A percentile compares a stretch with the other conserved stretches of the same genome.
Conservation (phyloP, 1,140 invertebrate genomes). For the Cyrtorhinus lividipennis region DNA sequence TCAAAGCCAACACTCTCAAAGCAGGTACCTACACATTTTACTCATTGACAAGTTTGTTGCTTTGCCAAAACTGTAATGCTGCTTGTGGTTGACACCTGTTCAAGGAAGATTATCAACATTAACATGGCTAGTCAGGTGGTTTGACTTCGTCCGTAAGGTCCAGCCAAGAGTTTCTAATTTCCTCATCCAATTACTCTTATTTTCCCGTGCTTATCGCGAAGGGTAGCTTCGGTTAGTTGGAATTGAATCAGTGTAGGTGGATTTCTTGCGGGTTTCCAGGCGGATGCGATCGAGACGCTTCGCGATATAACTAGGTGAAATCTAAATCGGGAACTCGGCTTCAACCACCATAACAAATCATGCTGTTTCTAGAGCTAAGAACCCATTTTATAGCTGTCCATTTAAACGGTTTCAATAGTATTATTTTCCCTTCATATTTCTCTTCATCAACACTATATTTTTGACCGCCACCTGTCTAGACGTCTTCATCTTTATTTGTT, state of each 20-base stretch:
- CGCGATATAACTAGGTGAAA: conserved; percentile 16
- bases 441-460: not conserved
- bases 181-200: no score
- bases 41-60: not conserved
- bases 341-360: conserved; percentile 13
- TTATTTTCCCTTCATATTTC: not conserved
- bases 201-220: no score
- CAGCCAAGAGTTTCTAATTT: no score
- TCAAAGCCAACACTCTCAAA: conserved; percentile 23
- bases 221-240: no score
- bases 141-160: no score
- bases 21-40: conserved; percentile 20
- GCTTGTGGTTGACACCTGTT: no score
- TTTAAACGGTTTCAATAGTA: not conserved
- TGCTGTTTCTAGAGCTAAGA: conserved; percentile 7
- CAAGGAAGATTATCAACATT: no score
- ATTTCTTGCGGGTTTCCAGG: not conserved
- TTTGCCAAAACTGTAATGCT: no score
- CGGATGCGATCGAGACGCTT: not conserved
- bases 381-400: not conserved
- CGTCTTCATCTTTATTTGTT: no score
- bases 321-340: conserved; percentile 13
- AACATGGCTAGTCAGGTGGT: no score
- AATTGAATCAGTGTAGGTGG: no score
- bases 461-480: no score